phyloP scores from a whole-genome alignment of 2,888 invertebrate species.

The Cheilosia vernalis region DNA sequence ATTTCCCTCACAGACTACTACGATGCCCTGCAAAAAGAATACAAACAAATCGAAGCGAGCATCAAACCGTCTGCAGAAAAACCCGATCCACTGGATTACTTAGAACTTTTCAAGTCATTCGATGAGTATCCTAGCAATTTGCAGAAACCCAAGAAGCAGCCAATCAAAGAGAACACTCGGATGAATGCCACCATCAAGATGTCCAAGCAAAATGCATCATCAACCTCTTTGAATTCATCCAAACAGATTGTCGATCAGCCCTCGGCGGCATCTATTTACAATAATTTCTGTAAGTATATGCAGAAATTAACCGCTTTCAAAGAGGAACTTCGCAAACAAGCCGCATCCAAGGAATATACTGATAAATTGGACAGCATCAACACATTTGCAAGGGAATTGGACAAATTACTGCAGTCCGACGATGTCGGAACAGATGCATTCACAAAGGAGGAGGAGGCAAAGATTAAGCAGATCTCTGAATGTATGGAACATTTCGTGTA shows the following conservation, averaged over 20 bases:
- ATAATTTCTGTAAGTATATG: constrained; percentile 78
- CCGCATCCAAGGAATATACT: constrained; percentile 74
- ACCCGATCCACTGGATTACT: constrained; percentile 77
- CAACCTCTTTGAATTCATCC: constrained; percentile 57
- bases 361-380: constrained; percentile 77
- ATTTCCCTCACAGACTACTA: constrained; percentile 77
- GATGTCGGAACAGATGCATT: constrained; percentile 76
- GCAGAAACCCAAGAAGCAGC: constrained; percentile 76
- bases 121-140: constrained; percentile 80
- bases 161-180: constrained; percentile 77
- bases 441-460: constrained; percentile 76
- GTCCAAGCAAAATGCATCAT: constrained; percentile 53
- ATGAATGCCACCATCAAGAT: constrained; percentile 76
- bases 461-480: constrained; percentile 76
- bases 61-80: constrained; percentile 74
- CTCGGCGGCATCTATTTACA: constrained; percentile 77
- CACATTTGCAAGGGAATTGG: constrained; percentile 79
- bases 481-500: constrained; percentile 79
- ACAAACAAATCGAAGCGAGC: constrained; percentile 73
- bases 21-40: constrained; percentile 76
- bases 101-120: constrained; percentile 78
- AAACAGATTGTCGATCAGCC: constrained; percentile 72
- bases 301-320: constrained; percentile 76
- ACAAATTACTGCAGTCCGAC: constrained; percentile 77
- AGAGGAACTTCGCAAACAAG: constrained; percentile 72